These are phyloP conservation scores for Pteronotus mesoamericanus DNA, from an alignment of 2,797 vertebrate genomes.

Conservation along the genomic window DNA sequence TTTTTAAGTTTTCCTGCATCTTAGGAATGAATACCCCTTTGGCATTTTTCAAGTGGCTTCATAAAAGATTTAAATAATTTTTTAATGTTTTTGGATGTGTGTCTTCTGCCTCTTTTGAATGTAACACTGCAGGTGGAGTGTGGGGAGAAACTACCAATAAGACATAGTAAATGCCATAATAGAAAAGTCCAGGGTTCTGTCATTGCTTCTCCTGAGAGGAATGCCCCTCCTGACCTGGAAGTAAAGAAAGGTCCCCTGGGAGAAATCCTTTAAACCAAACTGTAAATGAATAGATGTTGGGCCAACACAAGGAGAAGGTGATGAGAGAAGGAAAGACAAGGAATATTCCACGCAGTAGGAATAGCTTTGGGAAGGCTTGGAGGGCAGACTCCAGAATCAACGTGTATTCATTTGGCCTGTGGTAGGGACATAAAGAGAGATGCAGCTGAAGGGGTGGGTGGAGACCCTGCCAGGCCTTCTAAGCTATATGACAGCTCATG, in stretches of 20 bases:
- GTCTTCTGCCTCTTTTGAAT: background rate
- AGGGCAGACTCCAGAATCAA: background rate
- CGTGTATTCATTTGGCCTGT: background rate
- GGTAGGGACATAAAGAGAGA: background rate
- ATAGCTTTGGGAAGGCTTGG: background rate
- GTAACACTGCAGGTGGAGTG: background rate
- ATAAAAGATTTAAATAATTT: slow-evolving; percentile 41
- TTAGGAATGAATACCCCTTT: background rate
- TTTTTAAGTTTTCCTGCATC: background rate
- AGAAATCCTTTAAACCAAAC: background rate
- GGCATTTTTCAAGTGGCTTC: slow-evolving; percentile 31
- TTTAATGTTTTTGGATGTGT: background rate
- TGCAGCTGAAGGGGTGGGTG: rapidly evolving
- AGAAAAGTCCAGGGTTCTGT: background rate
- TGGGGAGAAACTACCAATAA: background rate
- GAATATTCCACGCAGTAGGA: background rate
- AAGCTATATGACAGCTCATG: background rate
- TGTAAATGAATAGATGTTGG: rapidly evolving
- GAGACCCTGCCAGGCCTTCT: background rate
- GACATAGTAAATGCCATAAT: background rate
- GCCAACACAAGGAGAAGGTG: background rate
- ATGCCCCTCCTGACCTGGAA: background rate
- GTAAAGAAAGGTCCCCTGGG: background rate
- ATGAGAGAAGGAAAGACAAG: background rate
- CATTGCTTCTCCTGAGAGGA: background rate